These are phyloP conservation scores for Etheostoma nigrum DNA, from an alignment of 2,797 vertebrate species.

Conservation along the genomic window DNA sequence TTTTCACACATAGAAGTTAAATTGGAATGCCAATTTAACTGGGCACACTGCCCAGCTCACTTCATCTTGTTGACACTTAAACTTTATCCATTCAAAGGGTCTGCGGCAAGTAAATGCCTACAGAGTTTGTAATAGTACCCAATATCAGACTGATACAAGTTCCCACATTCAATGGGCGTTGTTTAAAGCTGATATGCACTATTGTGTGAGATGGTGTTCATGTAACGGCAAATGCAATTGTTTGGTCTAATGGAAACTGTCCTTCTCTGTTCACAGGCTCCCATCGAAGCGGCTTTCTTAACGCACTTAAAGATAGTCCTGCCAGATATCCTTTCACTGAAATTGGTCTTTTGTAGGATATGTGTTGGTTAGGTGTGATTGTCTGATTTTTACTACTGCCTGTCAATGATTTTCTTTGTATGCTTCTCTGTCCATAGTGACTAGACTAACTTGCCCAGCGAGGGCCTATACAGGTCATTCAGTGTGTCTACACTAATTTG, in stretches of 20 bases:
- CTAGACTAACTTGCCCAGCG: neutral
- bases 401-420: neutral
- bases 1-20: conserved; percentile 31
- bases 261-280: conserved; percentile 87
- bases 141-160: conserved; percentile 23
- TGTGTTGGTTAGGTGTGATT: conserved; percentile 11
- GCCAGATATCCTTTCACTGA: conserved; percentile 96
- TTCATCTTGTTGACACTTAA: conserved; percentile 43
- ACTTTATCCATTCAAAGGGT: conserved; percentile 12
- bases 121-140: neutral
- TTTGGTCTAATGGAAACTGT: conserved; percentile 42
- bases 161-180: neutral
- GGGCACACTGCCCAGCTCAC: conserved; percentile 12
- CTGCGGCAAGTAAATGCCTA: conserved; percentile 29
- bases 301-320: conserved; percentile 95
- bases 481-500: conserved; percentile 18
- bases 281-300: conserved; percentile 91
- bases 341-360: neutral
- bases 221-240: neutral
- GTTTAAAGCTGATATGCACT: conserved; percentile 20
- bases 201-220: neutral
- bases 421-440: neutral
- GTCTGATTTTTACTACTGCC: neutral
- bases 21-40: conserved; percentile 48
- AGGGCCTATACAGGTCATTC: neutral